A percentile compares a stretch with the other conserved stretches of the same genome.
Evolutionary conservation across 2,888 invertebrate species (phyloP).

Genomic region (Drosophila suboccidentalis): DNA sequence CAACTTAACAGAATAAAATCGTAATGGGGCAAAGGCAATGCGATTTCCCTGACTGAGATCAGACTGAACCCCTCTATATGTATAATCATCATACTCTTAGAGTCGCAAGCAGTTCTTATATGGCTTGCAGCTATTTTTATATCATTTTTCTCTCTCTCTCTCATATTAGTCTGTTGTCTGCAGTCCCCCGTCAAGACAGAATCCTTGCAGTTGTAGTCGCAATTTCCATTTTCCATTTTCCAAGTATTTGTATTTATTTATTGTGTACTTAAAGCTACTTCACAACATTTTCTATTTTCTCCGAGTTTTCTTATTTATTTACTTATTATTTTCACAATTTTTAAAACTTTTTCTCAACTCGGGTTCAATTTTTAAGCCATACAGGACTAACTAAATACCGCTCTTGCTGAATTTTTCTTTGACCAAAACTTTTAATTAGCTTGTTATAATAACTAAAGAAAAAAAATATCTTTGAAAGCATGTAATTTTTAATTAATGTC

Average conservation of each 20-base stretch:
- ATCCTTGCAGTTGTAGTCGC: slow-evolving; percentile 42
- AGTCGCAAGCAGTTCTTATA: slow-evolving; percentile 23
- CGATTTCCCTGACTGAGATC: slow-evolving; percentile 31
- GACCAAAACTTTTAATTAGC: slow-evolving; percentile 78
- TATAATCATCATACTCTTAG: slow-evolving; percentile 5
- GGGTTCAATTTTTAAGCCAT: slow-evolving; percentile 41
- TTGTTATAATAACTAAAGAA: slow-evolving; percentile 60
- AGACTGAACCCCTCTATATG: slow-evolving; percentile 16
- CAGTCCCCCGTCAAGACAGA: neutral
- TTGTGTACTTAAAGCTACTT: slow-evolving; percentile 55
- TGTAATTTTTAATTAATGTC: slow-evolving; percentile 68
- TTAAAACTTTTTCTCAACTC: slow-evolving; percentile 34
- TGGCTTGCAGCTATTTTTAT: slow-evolving; percentile 80
- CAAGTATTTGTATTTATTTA: slow-evolving; percentile 51
- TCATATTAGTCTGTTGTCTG: slow-evolving; percentile 19
- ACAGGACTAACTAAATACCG: slow-evolving; percentile 67
- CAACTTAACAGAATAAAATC: slow-evolving; percentile 48
- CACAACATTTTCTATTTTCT: slow-evolving; percentile 54
- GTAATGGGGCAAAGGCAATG: slow-evolving; percentile 38
- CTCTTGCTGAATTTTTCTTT: slow-evolving; percentile 46
- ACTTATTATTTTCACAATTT: slow-evolving; percentile 34
- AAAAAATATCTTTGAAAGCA: slow-evolving; percentile 42
- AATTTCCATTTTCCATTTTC: slow-evolving; percentile 53
- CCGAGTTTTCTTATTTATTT: slow-evolving; percentile 27
- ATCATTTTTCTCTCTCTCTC: slow-evolving; percentile 67